Evolutionary conservation across 2,888 invertebrate genomes (phyloP).

Genomic region (Hylaea fasciaria): DNA sequence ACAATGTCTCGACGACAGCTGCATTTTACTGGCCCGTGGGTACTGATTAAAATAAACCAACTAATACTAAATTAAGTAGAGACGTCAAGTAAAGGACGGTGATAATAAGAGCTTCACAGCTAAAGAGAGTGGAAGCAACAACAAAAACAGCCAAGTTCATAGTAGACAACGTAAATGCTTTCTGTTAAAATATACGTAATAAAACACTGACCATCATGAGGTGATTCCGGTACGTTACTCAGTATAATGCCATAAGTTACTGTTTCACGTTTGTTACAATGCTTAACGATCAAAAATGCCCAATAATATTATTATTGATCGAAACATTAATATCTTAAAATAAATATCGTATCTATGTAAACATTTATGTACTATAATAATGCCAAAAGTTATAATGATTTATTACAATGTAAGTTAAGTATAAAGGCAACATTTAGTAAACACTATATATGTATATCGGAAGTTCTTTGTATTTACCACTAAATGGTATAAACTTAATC

Average conservation of each 20-base stretch:
- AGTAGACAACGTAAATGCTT: conserved; percentile 74
- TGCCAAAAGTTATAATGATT: conserved; percentile 57
- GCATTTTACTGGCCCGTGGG: conserved; percentile 80
- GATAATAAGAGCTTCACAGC: conserved; percentile 58
- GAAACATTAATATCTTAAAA: conserved; percentile 58
- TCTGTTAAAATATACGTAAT: conserved; percentile 55
- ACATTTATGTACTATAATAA: conserved; percentile 57
- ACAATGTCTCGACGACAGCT: conserved; percentile 82
- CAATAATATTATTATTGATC: conserved; percentile 55
- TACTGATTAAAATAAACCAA: conserved; percentile 69
- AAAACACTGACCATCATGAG: conserved; percentile 78
- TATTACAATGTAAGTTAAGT: conserved; percentile 36
- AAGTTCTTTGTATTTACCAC: conserved; percentile 41
- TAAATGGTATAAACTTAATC: conserved; percentile 21
- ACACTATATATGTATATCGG: conserved; percentile 40
- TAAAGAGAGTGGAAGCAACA: conserved; percentile 65
- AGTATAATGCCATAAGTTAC: conserved; percentile 70
- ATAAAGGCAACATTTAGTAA: conserved; percentile 55
- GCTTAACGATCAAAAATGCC: conserved; percentile 62
- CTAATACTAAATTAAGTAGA: conserved; percentile 83
- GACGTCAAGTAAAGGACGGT: conserved; percentile 80
- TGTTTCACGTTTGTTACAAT: conserved; percentile 56
- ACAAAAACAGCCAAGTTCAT: conserved; percentile 57
- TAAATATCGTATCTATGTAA: conserved; percentile 58
- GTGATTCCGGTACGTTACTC: conserved; percentile 65